phyloP scores from a whole-genome alignment of 1,140 invertebrate genomes.

The Drosophila nigromelanica region DNA sequence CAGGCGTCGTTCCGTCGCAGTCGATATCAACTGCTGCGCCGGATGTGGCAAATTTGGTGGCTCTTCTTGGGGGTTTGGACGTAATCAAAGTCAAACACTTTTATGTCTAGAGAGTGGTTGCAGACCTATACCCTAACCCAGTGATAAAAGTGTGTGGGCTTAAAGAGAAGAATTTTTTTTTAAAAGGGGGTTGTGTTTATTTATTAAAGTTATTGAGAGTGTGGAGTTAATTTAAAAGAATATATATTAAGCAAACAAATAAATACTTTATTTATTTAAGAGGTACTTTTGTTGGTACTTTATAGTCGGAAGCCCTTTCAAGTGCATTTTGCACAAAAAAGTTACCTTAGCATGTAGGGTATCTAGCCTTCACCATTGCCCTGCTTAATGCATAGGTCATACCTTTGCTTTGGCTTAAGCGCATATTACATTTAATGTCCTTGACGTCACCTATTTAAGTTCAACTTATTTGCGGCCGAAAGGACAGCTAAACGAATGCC shows the following conservation, averaged over 20 bases:
- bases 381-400: background rate
- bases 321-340: too few relatives aligned
- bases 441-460: slow-evolving; percentile 79
- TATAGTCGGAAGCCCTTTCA: too few relatives aligned
- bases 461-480: slow-evolving; percentile 76
- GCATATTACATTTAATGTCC: slow-evolving; percentile 71
- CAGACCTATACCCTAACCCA: slow-evolving; percentile 1
- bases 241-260: background rate
- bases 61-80: slow-evolving; percentile 36
- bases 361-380: background rate
- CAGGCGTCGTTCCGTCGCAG: slow-evolving; percentile 39
- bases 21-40: slow-evolving; percentile 62
- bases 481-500: slow-evolving; percentile 62
- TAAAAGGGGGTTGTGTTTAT: too few relatives aligned
- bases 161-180: too few relatives aligned
- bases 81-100: slow-evolving; percentile 43
- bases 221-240: background rate
- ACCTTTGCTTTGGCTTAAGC: slow-evolving; percentile 24
- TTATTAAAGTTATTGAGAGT: too few relatives aligned
- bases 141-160: background rate
- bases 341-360: background rate
- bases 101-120: background rate
- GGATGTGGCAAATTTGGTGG: slow-evolving; percentile 80
- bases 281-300: too few relatives aligned
- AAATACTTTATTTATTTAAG: too few relatives aligned